A percentile compares a stretch with the other conserved stretches of the same genome.
phyloP scores from a whole-genome alignment of 2,797 vertebrate species.

The Poeciliopsis turneri region DNA sequence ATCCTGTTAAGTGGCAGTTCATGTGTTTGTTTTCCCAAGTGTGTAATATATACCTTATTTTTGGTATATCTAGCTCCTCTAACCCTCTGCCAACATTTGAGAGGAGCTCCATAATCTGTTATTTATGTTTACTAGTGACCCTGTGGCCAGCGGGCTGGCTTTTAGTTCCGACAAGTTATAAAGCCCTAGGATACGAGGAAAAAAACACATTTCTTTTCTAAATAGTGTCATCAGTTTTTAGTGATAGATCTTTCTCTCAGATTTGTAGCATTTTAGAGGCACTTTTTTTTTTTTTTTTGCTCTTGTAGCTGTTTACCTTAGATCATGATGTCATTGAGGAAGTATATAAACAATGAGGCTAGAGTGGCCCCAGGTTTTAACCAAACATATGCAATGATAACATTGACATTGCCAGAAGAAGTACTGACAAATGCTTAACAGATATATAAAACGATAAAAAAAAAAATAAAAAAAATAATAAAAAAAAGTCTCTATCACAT shows the following conservation, averaged over 20 bases:
- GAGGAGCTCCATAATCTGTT: slow-evolving; percentile 67
- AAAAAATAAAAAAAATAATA: background rate
- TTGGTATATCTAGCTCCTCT: slow-evolving; percentile 64
- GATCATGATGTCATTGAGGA: slow-evolving; percentile 53
- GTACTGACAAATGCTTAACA: slow-evolving; percentile 34
- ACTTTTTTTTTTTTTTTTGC: slow-evolving; percentile 30
- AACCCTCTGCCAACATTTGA: slow-evolving; percentile 51
- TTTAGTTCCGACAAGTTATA: slow-evolving; percentile 73
- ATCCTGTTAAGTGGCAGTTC: slow-evolving; percentile 67
- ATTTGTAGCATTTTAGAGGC: slow-evolving; percentile 51
- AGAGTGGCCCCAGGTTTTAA: slow-evolving; percentile 34
- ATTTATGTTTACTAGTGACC: slow-evolving; percentile 75
- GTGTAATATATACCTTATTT: slow-evolving; percentile 74
- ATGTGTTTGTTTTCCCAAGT: slow-evolving; percentile 68
- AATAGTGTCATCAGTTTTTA: slow-evolving; percentile 68
- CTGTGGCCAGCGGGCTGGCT: slow-evolving; percentile 62
- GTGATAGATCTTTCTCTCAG: slow-evolving; percentile 56
- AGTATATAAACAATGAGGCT: slow-evolving; percentile 27
- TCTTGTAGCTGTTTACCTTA: slow-evolving; percentile 46
- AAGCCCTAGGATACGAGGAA: slow-evolving; percentile 63
- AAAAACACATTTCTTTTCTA: slow-evolving; percentile 78
- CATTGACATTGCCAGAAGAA: slow-evolving; percentile 30
- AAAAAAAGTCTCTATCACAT: slow-evolving; percentile 12
- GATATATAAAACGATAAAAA: slow-evolving; percentile 22
- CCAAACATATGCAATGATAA: slow-evolving; percentile 28